phyloP scores from a whole-genome alignment of 2,888 invertebrate species.

The Melanchra persicariae region DNA sequence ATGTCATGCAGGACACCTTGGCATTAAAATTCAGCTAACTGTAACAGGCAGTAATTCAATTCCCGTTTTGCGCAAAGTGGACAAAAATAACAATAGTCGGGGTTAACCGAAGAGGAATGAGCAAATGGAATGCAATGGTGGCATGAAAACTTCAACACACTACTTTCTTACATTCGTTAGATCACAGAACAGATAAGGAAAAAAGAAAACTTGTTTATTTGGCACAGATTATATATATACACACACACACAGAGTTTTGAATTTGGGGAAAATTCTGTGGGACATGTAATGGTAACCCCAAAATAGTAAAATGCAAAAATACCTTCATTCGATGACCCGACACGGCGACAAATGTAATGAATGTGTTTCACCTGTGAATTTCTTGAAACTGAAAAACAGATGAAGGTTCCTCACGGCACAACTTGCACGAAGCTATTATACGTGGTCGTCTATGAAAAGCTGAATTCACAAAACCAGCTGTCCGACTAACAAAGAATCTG shows the following conservation, averaged over 20 bases:
- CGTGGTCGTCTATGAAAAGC: background rate
- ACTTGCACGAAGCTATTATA: too few relatives aligned
- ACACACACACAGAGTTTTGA: too few relatives aligned
- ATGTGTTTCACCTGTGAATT: background rate
- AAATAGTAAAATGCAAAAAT: background rate
- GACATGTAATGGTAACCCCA: too few relatives aligned
- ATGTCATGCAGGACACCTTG: conserved; percentile 53
- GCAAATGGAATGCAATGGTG: conserved; percentile 24
- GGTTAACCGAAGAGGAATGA: conserved; percentile 16
- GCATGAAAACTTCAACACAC: background rate
- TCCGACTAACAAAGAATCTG: background rate
- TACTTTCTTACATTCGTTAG: background rate
- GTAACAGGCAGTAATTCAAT: conserved; percentile 49
- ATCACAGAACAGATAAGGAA: background rate
- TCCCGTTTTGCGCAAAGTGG: conserved; percentile 57
- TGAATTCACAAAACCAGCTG: background rate
- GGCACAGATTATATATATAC: too few relatives aligned
- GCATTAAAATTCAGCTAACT: conserved; percentile 54
- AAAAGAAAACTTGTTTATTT: too few relatives aligned
- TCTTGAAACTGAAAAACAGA: background rate
- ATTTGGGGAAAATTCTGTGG: too few relatives aligned
- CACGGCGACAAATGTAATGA: background rate
- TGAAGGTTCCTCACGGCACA: too few relatives aligned
- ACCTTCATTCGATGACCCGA: background rate
- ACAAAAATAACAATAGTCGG: conserved; percentile 59